These are phyloP conservation scores for Planococcus citri DNA, from an alignment of 1,140 invertebrate genomes.

Conservation along the genomic window DNA sequence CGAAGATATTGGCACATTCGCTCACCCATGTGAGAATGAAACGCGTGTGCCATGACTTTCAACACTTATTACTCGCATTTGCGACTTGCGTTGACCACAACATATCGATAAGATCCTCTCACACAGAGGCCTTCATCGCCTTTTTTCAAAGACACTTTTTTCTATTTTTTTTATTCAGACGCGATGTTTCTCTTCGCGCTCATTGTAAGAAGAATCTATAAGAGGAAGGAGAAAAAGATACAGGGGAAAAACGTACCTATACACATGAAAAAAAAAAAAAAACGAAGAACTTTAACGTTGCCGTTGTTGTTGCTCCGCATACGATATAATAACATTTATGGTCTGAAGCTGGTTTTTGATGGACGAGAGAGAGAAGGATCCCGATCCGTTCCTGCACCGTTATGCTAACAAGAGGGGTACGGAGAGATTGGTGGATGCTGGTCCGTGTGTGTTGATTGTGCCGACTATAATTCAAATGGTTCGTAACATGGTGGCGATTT, in stretches of 20 bases:
- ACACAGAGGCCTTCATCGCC: not conserved
- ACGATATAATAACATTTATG: slow-evolving; percentile 19
- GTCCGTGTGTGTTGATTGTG: slow-evolving; percentile 13
- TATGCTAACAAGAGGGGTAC: slow-evolving; percentile 20
- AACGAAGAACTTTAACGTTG: slow-evolving; percentile 5
- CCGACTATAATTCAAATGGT: slow-evolving; percentile 18
- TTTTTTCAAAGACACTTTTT: not conserved
- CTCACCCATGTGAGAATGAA: not conserved
- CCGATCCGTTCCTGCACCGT: slow-evolving; percentile 1
- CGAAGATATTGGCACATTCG: not conserved
- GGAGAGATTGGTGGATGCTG: slow-evolving; percentile 15
- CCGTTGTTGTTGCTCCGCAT: not conserved
- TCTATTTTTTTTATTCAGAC: too few relatives aligned
- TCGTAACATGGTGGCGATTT: slow-evolving; percentile 10
- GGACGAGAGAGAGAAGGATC: slow-evolving; percentile 14
- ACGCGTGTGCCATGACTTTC: slow-evolving; percentile 2
- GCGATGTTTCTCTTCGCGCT: not conserved
- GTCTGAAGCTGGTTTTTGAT: slow-evolving; percentile 17
- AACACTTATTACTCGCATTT: not conserved
- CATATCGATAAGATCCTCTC: not conserved
- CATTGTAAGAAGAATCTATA: not conserved
- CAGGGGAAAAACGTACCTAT: too few relatives aligned
- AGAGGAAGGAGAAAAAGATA: not conserved
- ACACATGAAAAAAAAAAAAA: not conserved
- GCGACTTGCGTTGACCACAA: not conserved